Evolutionary conservation across 2,113 vertebrate species (phyloP).

Genomic region (Planiliza haematocheilus): DNA sequence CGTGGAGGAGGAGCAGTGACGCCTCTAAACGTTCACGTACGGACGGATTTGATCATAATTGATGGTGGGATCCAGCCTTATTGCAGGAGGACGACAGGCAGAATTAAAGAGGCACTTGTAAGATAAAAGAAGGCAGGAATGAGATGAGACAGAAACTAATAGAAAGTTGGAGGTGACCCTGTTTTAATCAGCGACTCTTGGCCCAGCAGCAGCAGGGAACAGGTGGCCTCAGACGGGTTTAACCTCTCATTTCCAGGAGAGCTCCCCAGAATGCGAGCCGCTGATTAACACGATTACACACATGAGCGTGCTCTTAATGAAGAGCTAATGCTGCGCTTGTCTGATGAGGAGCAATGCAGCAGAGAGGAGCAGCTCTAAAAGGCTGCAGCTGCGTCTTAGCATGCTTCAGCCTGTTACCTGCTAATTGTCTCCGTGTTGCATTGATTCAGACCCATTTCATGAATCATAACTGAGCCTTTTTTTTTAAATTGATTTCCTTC

Average conservation of each 20-base stretch:
- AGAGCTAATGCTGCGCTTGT: neutral
- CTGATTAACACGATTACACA: slow-evolving; percentile 47
- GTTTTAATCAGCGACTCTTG: slow-evolving; percentile 51
- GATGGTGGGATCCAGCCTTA: too few relatives aligned
- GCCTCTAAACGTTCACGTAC: too few relatives aligned
- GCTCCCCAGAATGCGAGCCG: slow-evolving; percentile 43
- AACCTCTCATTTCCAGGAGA: slow-evolving; percentile 54
- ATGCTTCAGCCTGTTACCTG: neutral
- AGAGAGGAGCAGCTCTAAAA: neutral
- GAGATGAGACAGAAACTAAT: slow-evolving; percentile 13
- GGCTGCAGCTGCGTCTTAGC: neutral
- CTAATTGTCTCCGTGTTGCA: neutral
- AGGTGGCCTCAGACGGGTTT: slow-evolving; percentile 55
- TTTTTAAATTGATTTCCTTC: neutral
- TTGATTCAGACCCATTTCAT: neutral
- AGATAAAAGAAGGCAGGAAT: neutral
- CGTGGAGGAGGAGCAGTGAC: too few relatives aligned
- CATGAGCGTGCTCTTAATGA: slow-evolving; percentile 23
- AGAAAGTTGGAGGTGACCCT: slow-evolving; percentile 63
- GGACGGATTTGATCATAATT: too few relatives aligned
- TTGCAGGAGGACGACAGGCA: neutral
- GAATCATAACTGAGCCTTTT: neutral
- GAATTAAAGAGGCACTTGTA: neutral
- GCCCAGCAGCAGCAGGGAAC: slow-evolving; percentile 25
- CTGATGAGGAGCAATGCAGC: neutral